Conservation (phyloP, 2,797 vertebrate species). For the Acanthornis magna region DNA sequence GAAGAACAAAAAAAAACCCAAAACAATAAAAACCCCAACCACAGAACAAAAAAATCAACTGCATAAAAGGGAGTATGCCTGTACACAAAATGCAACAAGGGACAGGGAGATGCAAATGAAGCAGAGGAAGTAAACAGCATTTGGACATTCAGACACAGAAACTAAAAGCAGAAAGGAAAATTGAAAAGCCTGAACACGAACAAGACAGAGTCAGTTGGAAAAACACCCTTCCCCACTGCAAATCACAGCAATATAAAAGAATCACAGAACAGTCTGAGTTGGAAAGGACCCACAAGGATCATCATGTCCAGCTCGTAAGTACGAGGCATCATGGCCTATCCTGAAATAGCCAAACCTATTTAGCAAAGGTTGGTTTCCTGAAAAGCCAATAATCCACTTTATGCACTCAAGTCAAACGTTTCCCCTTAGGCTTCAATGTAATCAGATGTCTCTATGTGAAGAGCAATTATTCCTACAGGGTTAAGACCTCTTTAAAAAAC, state of each 20-base stretch:
- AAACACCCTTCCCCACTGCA: background rate
- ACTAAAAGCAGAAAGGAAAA: conserved; percentile 17
- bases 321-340: background rate
- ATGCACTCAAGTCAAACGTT: background rate
- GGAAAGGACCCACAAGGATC: background rate
- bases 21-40: background rate
- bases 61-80: conserved; percentile 46
- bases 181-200: background rate
- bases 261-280: background rate
- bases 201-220: background rate
- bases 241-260: background rate
- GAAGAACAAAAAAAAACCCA: background rate
- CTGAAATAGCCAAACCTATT: conserved; percentile 14
- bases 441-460: background rate
- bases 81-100: background rate
- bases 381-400: conserved; percentile 2
- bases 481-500: background rate
- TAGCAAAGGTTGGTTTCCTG: conserved; percentile 59
- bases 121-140: background rate
- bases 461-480: background rate
- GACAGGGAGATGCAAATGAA: background rate
- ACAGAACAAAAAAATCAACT: background rate
- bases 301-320: background rate
- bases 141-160: background rate
- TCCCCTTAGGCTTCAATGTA: background rate